phyloP scores from a whole-genome alignment of 92 coral and sea anemone species.

The Zoanthus gigantus region DNA sequence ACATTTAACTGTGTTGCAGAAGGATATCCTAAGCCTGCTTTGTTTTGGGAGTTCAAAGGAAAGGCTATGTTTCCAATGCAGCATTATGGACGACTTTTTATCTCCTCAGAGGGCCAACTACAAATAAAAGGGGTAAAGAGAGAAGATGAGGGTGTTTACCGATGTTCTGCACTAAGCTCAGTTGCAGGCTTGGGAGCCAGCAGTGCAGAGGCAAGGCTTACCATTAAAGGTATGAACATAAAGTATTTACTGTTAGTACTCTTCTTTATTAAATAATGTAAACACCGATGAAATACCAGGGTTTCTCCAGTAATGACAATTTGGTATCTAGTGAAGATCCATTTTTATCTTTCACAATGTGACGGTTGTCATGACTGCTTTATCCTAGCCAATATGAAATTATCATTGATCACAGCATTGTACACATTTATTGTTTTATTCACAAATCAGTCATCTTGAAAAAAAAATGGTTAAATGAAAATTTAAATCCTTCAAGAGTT shows the following conservation, averaged over 20 bases:
- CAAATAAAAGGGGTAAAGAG: slow-evolving; percentile 65
- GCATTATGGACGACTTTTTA: slow-evolving; percentile 70
- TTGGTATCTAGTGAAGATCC: too few species aligned
- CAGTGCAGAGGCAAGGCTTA: slow-evolving; percentile 69
- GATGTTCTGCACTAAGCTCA: slow-evolving; percentile 67
- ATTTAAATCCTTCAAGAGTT: too few species aligned
- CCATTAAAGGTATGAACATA: slow-evolving; percentile 69
- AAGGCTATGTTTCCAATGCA: slow-evolving; percentile 70
- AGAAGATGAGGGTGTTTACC: slow-evolving; percentile 78
- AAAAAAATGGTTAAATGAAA: too few species aligned
- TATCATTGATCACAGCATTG: too few species aligned
- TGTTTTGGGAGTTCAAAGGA: slow-evolving; percentile 81
- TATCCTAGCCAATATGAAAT: too few species aligned
- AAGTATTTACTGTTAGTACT: not conserved
- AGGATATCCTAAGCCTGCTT: slow-evolving; percentile 81
- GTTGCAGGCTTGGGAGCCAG: slow-evolving; percentile 42
- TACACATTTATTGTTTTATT: too few species aligned
- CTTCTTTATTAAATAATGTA: too few species aligned
- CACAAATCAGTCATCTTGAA: too few species aligned
- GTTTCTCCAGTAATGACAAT: too few species aligned
- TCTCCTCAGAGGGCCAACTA: slow-evolving; percentile 70
- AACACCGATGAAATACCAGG: too few species aligned
- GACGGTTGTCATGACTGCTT: too few species aligned
- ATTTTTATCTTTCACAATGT: too few species aligned
- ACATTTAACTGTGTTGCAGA: slow-evolving; percentile 75